Evolutionary conservation across 2,888 invertebrate genomes (phyloP).

Genomic region (Pocota personata): DNA sequence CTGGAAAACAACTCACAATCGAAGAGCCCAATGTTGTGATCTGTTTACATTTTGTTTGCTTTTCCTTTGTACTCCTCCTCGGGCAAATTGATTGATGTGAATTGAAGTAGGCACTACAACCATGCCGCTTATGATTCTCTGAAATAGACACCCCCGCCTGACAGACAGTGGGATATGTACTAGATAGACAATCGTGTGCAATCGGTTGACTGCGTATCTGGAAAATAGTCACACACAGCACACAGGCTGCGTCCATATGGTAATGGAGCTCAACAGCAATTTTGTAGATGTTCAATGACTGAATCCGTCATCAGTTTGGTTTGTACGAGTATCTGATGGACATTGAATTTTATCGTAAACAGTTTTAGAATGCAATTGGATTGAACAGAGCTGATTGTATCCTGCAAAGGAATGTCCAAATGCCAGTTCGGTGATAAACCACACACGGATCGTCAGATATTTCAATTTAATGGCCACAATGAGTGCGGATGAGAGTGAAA

Average conservation of each 20-base stretch:
- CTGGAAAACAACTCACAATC: constrained; percentile 23
- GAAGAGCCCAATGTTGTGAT: constrained; percentile 60
- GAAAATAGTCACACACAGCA: neutral
- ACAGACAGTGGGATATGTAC: constrained; percentile 14
- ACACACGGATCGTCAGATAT: constrained; percentile 62
- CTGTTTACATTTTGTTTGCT: constrained; percentile 70
- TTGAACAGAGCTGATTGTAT: neutral
- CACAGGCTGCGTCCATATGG: constrained; percentile 56
- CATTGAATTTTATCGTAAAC: constrained; percentile 66
- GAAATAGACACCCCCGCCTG: constrained; percentile 30
- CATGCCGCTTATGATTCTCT: neutral
- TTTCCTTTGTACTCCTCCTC: neutral
- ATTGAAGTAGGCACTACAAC: constrained; percentile 53
- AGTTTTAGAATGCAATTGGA: constrained; percentile 15
- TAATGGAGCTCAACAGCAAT: constrained; percentile 51
- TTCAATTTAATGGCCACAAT: constrained; percentile 45
- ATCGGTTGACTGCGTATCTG: neutral
- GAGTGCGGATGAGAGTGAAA: constrained; percentile 5
- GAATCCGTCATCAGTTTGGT: constrained; percentile 66
- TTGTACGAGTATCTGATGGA: constrained; percentile 63
- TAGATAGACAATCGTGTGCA: constrained; percentile 8
- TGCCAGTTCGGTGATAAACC: constrained; percentile 66
- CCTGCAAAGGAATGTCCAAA: constrained; percentile 47
- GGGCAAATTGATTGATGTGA: constrained; percentile 67
- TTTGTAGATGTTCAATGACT: constrained; percentile 53